Conservation (phyloP, 2,797 vertebrate species). For the Phataginus tetradactyla region DNA sequence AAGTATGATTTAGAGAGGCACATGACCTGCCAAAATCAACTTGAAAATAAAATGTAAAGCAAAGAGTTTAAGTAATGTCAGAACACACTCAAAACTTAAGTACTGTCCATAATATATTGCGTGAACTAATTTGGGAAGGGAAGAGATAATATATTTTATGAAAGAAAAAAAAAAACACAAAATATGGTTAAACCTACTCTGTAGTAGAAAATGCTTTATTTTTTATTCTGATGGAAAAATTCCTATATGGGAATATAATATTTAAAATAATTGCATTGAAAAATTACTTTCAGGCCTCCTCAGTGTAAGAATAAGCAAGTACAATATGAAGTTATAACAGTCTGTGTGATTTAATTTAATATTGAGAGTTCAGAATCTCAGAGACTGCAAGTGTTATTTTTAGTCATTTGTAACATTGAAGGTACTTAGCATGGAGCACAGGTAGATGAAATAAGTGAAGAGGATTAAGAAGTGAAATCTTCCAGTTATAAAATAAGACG, state of each 20-base stretch:
- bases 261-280: constrained; percentile 16
- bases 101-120: neutral
- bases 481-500: no score
- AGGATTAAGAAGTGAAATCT: no score
- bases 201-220: neutral
- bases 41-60: neutral
- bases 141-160: neutral
- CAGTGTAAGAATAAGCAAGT: neutral
- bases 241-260: neutral
- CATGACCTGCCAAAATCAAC: neutral
- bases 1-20: neutral
- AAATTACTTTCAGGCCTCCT: constrained; percentile 59
- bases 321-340: neutral
- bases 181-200: neutral
- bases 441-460: no score
- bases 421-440: neutral
- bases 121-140: neutral
- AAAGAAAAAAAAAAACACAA: constrained; percentile 40
- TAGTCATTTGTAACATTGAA: constrained; percentile 63
- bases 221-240: neutral
- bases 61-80: neutral
- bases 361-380: constrained; percentile 51
- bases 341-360: constrained; percentile 61
- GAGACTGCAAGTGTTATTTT: constrained; percentile 48
- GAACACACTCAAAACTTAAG: neutral